These are phyloP conservation scores for Lordiphosa clarofinis DNA, from an alignment of 1,140 invertebrate genomes.

Conservation along the genomic window DNA sequence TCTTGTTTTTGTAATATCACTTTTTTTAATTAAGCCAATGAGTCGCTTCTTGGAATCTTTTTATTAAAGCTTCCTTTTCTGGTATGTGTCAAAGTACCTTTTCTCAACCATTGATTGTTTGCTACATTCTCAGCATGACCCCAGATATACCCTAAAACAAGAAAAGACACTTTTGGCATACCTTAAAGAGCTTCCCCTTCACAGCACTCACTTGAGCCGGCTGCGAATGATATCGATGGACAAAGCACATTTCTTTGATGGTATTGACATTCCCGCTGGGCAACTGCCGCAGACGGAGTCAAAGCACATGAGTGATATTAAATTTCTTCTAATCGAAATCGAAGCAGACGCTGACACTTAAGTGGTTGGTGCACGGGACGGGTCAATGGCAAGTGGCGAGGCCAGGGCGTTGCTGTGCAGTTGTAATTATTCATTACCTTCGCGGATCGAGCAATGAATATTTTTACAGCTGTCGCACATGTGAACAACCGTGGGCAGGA, in stretches of 20 bases:
- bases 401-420: slow-evolving; percentile 11
- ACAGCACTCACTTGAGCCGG: neutral
- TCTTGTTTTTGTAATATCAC: no score
- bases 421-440: slow-evolving; percentile 66
- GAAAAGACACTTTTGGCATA: no score
- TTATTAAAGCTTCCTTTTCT: no score
- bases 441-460: slow-evolving; percentile 66
- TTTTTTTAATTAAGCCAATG: no score
- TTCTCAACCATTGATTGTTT: no score
- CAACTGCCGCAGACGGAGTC: slow-evolving; percentile 15
- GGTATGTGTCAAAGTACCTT: no score
- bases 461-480: slow-evolving; percentile 72
- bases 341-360: slow-evolving; percentile 5
- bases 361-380: neutral
- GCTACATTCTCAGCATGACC: no score
- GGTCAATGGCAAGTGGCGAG: slow-evolving; percentile 4
- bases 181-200: neutral
- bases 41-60: no score
- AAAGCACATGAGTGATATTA: slow-evolving; percentile 17
- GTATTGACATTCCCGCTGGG: slow-evolving; percentile 16
- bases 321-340: slow-evolving; percentile 6
- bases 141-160: no score
- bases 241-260: slow-evolving; percentile 40
- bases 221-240: slow-evolving; percentile 4
- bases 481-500: slow-evolving; percentile 64